A percentile compares a stretch with the other conserved stretches of the same genome.
phyloP scores from a whole-genome alignment of 2,113 vertebrate genomes.

The Labrus mixtus region DNA sequence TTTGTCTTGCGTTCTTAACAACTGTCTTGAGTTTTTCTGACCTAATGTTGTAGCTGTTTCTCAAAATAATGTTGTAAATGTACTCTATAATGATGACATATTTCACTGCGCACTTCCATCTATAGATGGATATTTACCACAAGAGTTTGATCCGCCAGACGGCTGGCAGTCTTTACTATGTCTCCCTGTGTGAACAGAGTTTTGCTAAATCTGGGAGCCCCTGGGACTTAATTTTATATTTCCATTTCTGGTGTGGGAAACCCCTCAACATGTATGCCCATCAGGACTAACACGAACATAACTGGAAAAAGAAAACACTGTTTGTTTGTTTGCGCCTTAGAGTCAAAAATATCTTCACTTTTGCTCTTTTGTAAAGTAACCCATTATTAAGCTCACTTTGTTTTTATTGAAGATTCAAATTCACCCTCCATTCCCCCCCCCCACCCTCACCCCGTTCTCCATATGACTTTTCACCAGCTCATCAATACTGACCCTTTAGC shows the following conservation, averaged over 20 bases:
- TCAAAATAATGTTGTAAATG: not conserved
- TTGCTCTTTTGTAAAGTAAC: conserved; percentile 5
- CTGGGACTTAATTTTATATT: conserved; percentile 62
- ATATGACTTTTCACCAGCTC: conserved; percentile 12
- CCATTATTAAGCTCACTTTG: conserved; percentile 31
- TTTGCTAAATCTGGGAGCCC: conserved; percentile 64
- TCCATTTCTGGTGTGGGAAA: conserved; percentile 70
- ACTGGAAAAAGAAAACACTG: conserved; percentile 10
- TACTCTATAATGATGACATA: too few species aligned
- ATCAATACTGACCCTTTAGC: conserved; percentile 49
- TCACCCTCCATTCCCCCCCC: not conserved
- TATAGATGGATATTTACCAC: conserved; percentile 12
- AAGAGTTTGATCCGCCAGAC: conserved; percentile 25
- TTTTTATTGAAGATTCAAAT: not conserved
- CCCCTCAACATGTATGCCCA: conserved; percentile 24
- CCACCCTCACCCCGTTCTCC: not conserved
- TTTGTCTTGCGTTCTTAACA: not conserved
- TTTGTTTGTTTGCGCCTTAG: conserved; percentile 21
- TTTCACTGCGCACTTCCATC: not conserved
- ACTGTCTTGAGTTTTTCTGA: not conserved
- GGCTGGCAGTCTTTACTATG: conserved; percentile 28
- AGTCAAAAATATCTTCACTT: conserved; percentile 1
- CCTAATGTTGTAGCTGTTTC: not conserved
- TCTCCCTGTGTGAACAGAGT: conserved; percentile 52
- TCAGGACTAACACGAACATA: conserved; percentile 21